Percentiles rank a stretch among this genome's conserved stretches.
phyloP scores from a whole-genome alignment of 1,140 invertebrate species.

The Ceratosolen fusciceps region DNA sequence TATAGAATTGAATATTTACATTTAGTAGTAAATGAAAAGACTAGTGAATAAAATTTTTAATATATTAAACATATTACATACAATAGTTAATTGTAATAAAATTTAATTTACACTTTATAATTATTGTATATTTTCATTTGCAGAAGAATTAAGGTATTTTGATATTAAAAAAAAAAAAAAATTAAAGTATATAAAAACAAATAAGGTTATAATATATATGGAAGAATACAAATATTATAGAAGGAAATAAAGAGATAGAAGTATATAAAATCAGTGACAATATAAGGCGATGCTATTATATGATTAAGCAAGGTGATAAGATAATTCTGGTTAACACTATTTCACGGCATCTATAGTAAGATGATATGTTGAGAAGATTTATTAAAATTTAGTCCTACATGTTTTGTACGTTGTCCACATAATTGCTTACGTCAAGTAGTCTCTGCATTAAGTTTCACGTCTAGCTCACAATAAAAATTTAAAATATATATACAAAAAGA shows the following conservation, averaged over 20 bases:
- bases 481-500: too few relatives aligned
- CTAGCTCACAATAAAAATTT: not conserved
- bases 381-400: not conserved
- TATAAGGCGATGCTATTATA: not conserved
- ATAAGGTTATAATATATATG: too few relatives aligned
- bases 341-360: not conserved
- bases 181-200: too few relatives aligned
- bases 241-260: not conserved
- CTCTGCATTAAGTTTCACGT: not conserved
- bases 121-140: too few relatives aligned
- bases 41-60: too few relatives aligned
- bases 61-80: too few relatives aligned
- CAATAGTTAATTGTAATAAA: too few relatives aligned
- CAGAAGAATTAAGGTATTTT: too few relatives aligned
- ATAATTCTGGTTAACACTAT: not conserved
- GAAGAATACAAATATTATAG: not conserved
- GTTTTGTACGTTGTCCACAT: not conserved
- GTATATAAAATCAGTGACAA: not conserved
- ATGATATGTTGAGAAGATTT: not conserved
- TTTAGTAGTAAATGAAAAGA: too few relatives aligned
- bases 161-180: too few relatives aligned
- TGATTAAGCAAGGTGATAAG: not conserved
- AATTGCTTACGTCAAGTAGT: not conserved
- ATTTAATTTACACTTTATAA: too few relatives aligned
- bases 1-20: too few relatives aligned